A percentile compares a stretch with the other conserved stretches of the same genome.
Conservation (phyloP, 2,113 vertebrate genomes). For the Lepus europaeus region DNA sequence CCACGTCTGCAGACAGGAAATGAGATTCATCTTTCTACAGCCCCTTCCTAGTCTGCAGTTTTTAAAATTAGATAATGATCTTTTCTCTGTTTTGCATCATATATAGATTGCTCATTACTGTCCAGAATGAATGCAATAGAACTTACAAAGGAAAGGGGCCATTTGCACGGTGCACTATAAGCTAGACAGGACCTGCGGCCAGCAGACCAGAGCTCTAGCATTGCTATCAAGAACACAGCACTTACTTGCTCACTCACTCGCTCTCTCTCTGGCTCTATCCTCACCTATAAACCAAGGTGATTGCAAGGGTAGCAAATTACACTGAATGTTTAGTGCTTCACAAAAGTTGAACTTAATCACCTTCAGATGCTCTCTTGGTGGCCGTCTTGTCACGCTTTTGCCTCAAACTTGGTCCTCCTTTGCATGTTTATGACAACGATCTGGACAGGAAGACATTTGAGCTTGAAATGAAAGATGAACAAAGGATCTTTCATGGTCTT, state of each 20-base stretch:
- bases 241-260: no score
- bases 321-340: neutral
- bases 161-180: neutral
- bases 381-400: neutral
- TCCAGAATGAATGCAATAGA: neutral
- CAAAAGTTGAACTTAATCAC: neutral
- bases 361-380: neutral
- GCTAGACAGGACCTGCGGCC: neutral
- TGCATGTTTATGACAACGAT: neutral
- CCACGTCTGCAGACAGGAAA: neutral
- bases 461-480: conserved; percentile 23
- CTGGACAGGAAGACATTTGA: neutral
- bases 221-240: neutral
- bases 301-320: neutral
- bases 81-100: neutral
- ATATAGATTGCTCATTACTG: neutral
- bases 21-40: neutral
- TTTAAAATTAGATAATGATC: neutral
- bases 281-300: neutral
- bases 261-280: neutral
- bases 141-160: conserved; percentile 5
- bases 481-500: neutral
- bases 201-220: neutral
- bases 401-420: neutral
- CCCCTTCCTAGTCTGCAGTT: neutral